phyloP scores from a whole-genome alignment of 2,888 invertebrate species.

The Sesia apiformis region DNA sequence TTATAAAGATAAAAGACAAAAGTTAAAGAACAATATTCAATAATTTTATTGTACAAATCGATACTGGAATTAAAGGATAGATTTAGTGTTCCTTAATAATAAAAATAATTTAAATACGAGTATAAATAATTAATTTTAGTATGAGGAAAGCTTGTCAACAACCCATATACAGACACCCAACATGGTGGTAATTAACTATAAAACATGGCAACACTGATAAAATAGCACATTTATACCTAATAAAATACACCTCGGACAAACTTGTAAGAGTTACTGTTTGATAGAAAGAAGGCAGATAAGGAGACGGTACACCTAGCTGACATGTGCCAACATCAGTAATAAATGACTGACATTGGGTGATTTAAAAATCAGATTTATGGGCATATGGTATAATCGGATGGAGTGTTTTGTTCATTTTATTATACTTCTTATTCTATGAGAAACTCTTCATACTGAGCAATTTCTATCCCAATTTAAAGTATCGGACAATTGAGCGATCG shows the following conservation, averaged over 20 bases:
- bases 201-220: constrained; percentile 25
- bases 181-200: constrained; percentile 32
- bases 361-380: no score
- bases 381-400: no score
- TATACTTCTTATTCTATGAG: no score
- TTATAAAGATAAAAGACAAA: constrained; percentile 18
- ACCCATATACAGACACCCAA: constrained; percentile 61
- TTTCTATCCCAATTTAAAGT: no score
- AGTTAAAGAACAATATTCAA: constrained; percentile 49
- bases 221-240: constrained; percentile 14
- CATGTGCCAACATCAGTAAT: no score
- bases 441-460: no score
- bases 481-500: no score
- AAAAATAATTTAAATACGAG: constrained; percentile 44
- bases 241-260: constrained; percentile 1
- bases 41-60: constrained; percentile 62
- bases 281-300: background rate
- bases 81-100: constrained; percentile 48
- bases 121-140: constrained; percentile 31
- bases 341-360: no score
- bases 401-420: no score
- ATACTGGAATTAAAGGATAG: constrained; percentile 66
- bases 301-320: no score
- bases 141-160: constrained; percentile 48
- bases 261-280: background rate